Conservation (phyloP, 2,797 vertebrate genomes). For the Cottoperca gobio region DNA sequence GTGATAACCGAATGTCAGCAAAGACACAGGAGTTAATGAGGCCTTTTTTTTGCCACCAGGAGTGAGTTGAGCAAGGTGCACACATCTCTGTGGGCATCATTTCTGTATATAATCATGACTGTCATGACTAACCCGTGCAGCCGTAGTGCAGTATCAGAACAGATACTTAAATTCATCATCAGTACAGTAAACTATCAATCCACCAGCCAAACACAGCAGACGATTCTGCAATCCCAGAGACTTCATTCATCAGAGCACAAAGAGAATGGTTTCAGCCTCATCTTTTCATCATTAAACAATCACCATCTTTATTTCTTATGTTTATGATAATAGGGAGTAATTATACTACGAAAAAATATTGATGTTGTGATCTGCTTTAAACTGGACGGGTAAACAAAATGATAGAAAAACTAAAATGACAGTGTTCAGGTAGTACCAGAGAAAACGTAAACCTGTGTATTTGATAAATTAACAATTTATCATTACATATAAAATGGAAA, state of each 20-base stretch:
- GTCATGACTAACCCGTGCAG: conserved; percentile 49
- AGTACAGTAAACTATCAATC: conserved; percentile 23
- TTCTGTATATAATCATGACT: conserved; percentile 60
- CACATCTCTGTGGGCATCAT: conserved; percentile 48
- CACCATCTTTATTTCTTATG: neutral
- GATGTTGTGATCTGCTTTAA: neutral
- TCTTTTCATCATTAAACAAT: neutral
- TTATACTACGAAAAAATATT: neutral
- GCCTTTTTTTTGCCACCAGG: conserved; percentile 61
- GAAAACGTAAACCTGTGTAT: neutral
- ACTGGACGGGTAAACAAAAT: neutral
- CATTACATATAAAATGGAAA: neutral
- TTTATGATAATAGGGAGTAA: neutral
- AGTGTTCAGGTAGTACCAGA: neutral
- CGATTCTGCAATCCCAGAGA: neutral
- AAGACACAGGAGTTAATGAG: conserved; percentile 80
- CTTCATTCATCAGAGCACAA: neutral
- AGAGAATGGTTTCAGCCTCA: neutral
- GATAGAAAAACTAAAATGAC: neutral
- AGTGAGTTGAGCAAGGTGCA: conserved; percentile 62
- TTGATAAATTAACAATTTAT: neutral
- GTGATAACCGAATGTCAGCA: conserved; percentile 82
- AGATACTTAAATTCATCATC: conserved; percentile 39
- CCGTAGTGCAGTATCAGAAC: conserved; percentile 27
- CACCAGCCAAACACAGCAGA: neutral